Percentiles rank a stretch among this genome's conserved stretches.
Evolutionary conservation across 1,140 invertebrate species (phyloP).

Genomic region (Ips typographus): DNA sequence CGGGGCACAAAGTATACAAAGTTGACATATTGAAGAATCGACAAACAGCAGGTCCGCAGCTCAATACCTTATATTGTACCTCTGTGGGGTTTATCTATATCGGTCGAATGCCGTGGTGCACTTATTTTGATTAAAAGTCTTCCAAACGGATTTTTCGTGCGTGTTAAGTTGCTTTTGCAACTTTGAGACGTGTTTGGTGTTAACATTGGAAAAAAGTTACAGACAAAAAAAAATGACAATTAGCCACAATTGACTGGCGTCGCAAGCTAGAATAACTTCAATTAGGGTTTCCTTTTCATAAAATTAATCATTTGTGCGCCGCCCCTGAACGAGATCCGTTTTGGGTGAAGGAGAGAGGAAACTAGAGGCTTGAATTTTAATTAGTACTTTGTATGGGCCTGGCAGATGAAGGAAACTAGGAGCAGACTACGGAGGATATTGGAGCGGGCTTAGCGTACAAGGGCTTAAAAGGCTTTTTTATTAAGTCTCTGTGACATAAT

Average conservation of each 20-base stretch:
- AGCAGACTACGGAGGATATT: constrained; percentile 37
- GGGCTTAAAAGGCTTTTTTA: constrained; percentile 33
- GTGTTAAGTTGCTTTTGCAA: not conserved
- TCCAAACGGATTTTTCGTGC: constrained; percentile 9
- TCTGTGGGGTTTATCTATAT: constrained; percentile 18
- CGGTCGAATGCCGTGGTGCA: constrained; percentile 19
- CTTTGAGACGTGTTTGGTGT: not conserved
- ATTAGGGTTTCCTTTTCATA: constrained; percentile 4
- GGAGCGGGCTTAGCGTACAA: constrained; percentile 33
- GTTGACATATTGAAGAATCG: constrained; percentile 37
- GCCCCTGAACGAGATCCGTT: constrained; percentile 33
- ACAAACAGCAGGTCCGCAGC: constrained; percentile 33
- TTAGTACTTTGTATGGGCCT: constrained; percentile 37
- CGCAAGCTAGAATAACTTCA: not conserved
- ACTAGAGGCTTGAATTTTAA: constrained; percentile 38
- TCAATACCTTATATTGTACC: constrained; percentile 29
- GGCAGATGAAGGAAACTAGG: constrained; percentile 36
- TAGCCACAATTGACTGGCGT: too few relatives aligned
- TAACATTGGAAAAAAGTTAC: too few relatives aligned
- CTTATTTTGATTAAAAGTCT: constrained; percentile 34
- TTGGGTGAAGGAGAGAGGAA: constrained; percentile 34
- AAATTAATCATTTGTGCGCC: constrained; percentile 25
- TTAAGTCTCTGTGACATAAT: constrained; percentile 35
- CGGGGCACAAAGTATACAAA: constrained; percentile 30
- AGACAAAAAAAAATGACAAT: not conserved